A percentile compares a stretch with the other conserved stretches of the same genome.
Conservation (phyloP, 2,888 invertebrate species). For the Meteorus cinctellus region DNA sequence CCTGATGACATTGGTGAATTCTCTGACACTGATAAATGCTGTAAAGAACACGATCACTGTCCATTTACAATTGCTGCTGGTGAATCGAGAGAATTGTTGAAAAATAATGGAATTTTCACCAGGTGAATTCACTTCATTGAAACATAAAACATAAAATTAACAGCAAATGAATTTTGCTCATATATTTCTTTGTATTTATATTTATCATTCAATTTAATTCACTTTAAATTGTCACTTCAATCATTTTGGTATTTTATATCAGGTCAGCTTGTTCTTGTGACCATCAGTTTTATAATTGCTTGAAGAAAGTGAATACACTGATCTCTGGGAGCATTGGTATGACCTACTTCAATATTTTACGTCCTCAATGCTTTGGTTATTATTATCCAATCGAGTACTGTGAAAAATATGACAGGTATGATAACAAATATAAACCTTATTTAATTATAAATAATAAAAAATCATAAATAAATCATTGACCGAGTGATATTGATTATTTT, state of each 20-base stretch:
- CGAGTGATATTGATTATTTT: background rate
- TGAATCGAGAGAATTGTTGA: constrained; percentile 76
- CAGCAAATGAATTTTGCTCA: background rate
- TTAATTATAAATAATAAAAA: background rate
- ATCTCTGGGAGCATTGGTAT: constrained; percentile 79
- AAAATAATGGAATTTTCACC: constrained; percentile 80
- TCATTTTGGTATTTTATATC: background rate
- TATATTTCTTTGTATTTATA: background rate
- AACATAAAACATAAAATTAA: background rate
- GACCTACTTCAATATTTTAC: constrained; percentile 83
- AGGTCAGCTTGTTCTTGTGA: constrained; percentile 69
- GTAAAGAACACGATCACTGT: constrained; percentile 82
- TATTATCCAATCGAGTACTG: constrained; percentile 56
- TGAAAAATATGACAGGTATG: constrained; percentile 54
- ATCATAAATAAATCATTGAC: background rate
- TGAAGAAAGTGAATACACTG: constrained; percentile 76
- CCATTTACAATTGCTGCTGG: constrained; percentile 77
- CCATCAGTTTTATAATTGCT: constrained; percentile 79
- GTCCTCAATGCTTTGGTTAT: constrained; percentile 81
- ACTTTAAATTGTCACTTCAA: constrained; percentile 67
- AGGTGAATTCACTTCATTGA: constrained; percentile 71
- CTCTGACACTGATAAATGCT: constrained; percentile 80
- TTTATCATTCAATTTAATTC: background rate
- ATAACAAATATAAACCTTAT: background rate
- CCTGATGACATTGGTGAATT: constrained; percentile 79